These are phyloP conservation scores for Nomada goodeniana DNA, from an alignment of 2,888 invertebrate species.

Conservation along the genomic window DNA sequence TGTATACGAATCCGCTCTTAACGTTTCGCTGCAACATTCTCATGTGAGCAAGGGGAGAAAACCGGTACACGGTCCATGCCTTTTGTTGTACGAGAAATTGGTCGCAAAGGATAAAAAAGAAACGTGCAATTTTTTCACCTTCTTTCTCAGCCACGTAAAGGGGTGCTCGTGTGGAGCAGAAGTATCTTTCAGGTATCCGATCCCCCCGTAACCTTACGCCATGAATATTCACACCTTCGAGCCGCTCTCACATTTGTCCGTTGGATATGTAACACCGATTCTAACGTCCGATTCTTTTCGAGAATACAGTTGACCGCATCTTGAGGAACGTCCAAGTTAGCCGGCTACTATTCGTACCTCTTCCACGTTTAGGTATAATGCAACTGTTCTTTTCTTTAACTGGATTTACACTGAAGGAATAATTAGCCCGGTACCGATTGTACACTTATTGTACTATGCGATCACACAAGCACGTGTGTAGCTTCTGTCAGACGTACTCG, in stretches of 20 bases:
- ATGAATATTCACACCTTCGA: conserved; percentile 45
- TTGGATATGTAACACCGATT: not conserved
- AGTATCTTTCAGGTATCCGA: conserved; percentile 44
- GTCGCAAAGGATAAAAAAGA: not conserved
- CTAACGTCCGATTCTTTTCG: conserved; percentile 25
- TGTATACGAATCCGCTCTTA: conserved; percentile 6
- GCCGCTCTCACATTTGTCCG: conserved; percentile 30
- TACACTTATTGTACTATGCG: not conserved
- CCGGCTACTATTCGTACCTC: conserved; percentile 5
- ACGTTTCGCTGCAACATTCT: conserved; percentile 30
- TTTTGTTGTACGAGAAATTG: conserved; percentile 6
- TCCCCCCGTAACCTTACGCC: conserved; percentile 65
- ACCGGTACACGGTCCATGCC: conserved; percentile 23
- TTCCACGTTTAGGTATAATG: conserved; percentile 1
- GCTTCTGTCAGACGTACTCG: conserved; percentile 61
- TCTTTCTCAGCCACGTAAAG: conserved; percentile 35
- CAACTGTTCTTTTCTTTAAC: conserved; percentile 1
- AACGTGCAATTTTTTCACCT: conserved; percentile 46
- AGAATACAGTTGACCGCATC: conserved; percentile 32
- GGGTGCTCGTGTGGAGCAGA: conserved; percentile 23
- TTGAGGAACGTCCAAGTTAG: conserved; percentile 3
- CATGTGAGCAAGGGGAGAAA: not conserved
- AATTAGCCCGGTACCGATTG: not conserved
- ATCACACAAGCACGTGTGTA: conserved; percentile 57
- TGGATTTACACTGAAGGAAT: not conserved